Evolutionary conservation across 2,113 vertebrate genomes (phyloP).

Genomic region (Carassius carassius): DNA sequence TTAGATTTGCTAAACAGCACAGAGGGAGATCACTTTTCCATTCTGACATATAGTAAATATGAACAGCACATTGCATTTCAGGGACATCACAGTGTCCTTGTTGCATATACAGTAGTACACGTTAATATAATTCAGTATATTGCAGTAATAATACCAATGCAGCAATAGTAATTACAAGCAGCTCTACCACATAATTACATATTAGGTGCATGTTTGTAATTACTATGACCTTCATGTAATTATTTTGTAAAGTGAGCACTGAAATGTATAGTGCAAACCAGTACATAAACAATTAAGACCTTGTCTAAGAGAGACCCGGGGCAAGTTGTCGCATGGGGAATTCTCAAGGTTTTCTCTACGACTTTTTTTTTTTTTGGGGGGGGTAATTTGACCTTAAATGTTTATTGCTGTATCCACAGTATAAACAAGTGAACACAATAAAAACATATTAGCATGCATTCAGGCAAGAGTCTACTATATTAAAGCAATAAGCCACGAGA

Average conservation of each 20-base stretch:
- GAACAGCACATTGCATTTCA: conserved; percentile 1
- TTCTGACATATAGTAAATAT: conserved; percentile 20
- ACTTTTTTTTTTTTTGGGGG: not conserved
- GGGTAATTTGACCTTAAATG: not conserved
- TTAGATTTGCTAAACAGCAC: conserved; percentile 34
- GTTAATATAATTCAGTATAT: not conserved
- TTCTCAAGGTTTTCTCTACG: not conserved
- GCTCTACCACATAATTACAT: not conserved
- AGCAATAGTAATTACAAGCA: conserved; percentile 17
- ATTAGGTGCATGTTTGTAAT: conserved; percentile 13
- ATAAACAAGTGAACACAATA: conserved; percentile 28
- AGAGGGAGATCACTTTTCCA: conserved; percentile 25
- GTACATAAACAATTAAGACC: not conserved
- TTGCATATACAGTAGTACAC: not conserved
- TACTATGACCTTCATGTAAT: not conserved
- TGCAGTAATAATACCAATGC: not conserved
- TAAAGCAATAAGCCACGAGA: conserved; percentile 23
- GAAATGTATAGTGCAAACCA: not conserved
- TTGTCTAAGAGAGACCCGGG: not conserved
- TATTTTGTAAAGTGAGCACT: not conserved
- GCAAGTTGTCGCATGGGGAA: not conserved
- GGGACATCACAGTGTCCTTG: conserved; percentile 18
- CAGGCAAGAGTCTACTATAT: not conserved
- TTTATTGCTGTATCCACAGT: not conserved
- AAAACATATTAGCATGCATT: conserved; percentile 16